phyloP scores from a whole-genome alignment of 2,113 vertebrate species.

The Chaetodon trifascialis region DNA sequence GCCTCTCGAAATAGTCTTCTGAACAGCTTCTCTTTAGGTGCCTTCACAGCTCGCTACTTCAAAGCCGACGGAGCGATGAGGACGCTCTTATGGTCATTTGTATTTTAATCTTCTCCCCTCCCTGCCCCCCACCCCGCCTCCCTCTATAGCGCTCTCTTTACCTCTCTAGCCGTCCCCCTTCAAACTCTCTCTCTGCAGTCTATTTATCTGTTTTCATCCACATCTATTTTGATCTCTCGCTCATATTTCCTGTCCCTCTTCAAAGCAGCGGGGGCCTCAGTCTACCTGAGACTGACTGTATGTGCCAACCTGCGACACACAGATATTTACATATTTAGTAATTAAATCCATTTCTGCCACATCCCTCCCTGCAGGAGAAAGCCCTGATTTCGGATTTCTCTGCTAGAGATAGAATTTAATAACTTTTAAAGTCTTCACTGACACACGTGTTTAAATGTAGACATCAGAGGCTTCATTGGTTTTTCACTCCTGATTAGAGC shows the following conservation, averaged over 20 bases:
- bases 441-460: neutral
- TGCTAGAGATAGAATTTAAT: neutral
- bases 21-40: slow-evolving; percentile 66
- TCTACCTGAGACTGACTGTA: slow-evolving; percentile 19
- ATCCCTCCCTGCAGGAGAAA: neutral
- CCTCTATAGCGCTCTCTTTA: slow-evolving; percentile 48
- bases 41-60: slow-evolving; percentile 74
- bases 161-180: slow-evolving; percentile 35
- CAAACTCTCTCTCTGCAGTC: slow-evolving; percentile 13
- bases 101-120: slow-evolving; percentile 71
- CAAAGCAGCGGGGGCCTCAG: neutral
- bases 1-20: slow-evolving; percentile 69
- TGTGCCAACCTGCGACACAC: neutral
- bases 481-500: neutral
- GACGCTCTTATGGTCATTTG: slow-evolving; percentile 70
- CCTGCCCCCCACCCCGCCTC: slow-evolving; percentile 4
- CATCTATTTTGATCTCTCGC: slow-evolving; percentile 48
- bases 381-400: neutral
- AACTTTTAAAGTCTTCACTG: neutral
- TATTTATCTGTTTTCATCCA: slow-evolving; percentile 36
- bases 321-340: neutral
- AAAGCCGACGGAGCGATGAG: slow-evolving; percentile 64
- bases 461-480: neutral
- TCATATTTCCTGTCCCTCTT: slow-evolving; percentile 49
- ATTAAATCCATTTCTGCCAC: neutral